Evolutionary conservation across 2,888 invertebrate species (phyloP), one percentile per base, ranked within the genome.

Genomic region (Ophioninae sp.): DNA sequence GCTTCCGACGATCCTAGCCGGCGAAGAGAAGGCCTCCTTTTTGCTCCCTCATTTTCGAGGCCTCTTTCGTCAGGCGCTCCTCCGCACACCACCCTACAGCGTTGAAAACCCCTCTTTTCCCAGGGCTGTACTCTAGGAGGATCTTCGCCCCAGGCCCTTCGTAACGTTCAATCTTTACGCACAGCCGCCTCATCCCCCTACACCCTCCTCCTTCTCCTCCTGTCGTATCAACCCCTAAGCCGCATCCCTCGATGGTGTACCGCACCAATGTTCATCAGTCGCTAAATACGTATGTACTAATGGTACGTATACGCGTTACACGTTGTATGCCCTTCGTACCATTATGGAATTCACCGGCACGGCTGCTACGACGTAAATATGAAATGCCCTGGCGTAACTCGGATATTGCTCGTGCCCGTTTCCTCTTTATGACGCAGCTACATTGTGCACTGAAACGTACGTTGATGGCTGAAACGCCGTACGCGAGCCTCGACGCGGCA

Each of bases 71-170:
- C 77, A 30, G 13, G 13, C 51, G 13, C 51, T 51, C 51, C 13
- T 10, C 51, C 2, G 13, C 51, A 7, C 39, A 51, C 41, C 77
- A 77, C 65, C 76, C 30, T 61, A 6, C 17, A 13, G 58, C 22
- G 5, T 20, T 41, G 9, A 59, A 44, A 76, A 85, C 80, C 77
- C 87, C 86, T 80, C 86, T 79, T 85, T 30, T 87, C 88, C 89
- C 90, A 90, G 90, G 91, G 90, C 90, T 91, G 91, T 91, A 91
- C 89, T 90, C 90, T 87, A 88, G 88, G 88, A 90, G 87, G 86
- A 88, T 84, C 85, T 80, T 63, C 58, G 85, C 88, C 86, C 86
- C 81, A 81, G 85, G 87, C 85, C 79, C 71, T 72, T 77, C 73
- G 82, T 81, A 84, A 85, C 68, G 69, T 84, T 81, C 75, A 84